Conservation (phyloP, 2,113 vertebrate genomes). For the Leiothrix lutea region DNA sequence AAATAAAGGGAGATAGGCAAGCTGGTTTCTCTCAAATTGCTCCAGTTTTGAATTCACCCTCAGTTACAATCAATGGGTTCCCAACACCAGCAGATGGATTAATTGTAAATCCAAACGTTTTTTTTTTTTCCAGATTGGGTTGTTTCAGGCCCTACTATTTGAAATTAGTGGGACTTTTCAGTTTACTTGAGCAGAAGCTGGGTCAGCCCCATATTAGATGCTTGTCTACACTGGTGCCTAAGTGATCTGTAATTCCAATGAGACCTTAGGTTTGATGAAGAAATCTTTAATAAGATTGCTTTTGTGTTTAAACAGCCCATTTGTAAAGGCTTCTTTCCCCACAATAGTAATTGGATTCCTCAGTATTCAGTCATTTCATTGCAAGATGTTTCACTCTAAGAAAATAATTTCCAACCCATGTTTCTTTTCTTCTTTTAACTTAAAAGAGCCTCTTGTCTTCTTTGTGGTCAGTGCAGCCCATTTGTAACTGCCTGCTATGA, state of each 20-base stretch:
- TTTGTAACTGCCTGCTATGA: neutral
- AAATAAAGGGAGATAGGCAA: neutral
- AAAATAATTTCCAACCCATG: conserved; percentile 9
- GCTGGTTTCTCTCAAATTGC: neutral
- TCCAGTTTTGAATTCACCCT: neutral
- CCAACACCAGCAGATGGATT: neutral
- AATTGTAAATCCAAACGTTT: neutral
- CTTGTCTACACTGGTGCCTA: neutral
- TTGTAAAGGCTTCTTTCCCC: neutral
- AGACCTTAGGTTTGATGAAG: conserved; percentile 3
- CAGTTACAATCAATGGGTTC: neutral
- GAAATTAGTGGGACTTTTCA: neutral
- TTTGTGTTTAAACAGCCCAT: neutral
- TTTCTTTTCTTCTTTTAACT: conserved; percentile 50
- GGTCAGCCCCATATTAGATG: neutral
- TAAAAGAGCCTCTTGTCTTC: neutral
- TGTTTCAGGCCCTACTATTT: neutral
- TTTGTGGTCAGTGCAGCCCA: conserved; percentile 22
- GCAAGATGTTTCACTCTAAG: neutral
- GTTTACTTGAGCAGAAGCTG: neutral
- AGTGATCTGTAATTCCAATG: neutral
- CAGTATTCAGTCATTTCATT: neutral
- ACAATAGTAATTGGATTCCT: neutral
- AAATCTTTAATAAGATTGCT: neutral
- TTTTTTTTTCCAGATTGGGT: neutral